Conservation (phyloP, 1,140 invertebrate species). For the Cataglyphis hispanica region DNA sequence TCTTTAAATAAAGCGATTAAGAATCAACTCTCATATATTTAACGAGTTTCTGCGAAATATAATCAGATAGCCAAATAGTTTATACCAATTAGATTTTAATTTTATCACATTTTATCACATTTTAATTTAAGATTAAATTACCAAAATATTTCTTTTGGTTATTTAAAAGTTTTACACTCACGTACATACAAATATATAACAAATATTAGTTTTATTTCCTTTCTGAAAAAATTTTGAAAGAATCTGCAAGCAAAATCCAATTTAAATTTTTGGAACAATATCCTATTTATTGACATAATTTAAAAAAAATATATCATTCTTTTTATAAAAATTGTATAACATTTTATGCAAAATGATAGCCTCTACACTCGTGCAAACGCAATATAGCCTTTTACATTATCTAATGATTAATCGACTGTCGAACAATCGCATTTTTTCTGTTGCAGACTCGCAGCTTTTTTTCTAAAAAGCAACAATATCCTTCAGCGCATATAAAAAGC, state of each 20-base stretch:
- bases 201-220: neutral
- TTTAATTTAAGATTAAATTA: slow-evolving; percentile 26
- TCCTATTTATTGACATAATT: neutral
- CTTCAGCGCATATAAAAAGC: no score
- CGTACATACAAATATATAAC: no score
- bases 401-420: no score
- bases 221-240: neutral
- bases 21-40: neutral
- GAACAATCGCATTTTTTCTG: no score
- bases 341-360: no score
- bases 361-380: no score
- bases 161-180: neutral
- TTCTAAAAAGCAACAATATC: no score
- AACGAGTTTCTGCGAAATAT: neutral
- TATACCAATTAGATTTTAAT: neutral
- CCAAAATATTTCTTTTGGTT: neutral
- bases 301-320: neutral
- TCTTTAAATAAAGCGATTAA: neutral
- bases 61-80: neutral
- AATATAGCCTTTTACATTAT: no score
- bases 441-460: no score
- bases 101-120: neutral
- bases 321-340: no score
- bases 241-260: neutral
- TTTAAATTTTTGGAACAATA: neutral